phyloP scores from a whole-genome alignment of 1,140 invertebrate species.

The Goniozus legneri region DNA sequence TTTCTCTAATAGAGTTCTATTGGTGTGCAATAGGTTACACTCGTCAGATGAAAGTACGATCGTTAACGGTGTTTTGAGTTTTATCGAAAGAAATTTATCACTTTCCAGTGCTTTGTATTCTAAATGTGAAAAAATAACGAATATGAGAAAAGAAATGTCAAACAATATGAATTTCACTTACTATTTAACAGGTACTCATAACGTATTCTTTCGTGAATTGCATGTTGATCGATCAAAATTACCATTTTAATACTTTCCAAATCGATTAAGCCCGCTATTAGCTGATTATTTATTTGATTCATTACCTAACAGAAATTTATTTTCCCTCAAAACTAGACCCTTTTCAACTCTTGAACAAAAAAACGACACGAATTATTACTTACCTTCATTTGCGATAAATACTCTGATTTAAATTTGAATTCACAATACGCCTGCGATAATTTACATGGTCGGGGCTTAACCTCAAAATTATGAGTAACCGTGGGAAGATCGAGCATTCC shows the following conservation, averaged over 20 bases:
- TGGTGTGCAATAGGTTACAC: conserved; percentile 23
- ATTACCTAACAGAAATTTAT: conserved; percentile 30
- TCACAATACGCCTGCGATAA: conserved; percentile 14
- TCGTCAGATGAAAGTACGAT: conserved; percentile 28
- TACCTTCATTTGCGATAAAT: conserved; percentile 30
- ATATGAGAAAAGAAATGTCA: conserved; percentile 5
- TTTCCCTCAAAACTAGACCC: neutral
- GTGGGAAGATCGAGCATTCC: no score
- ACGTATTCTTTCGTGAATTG: conserved; percentile 49
- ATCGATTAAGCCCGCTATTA: conserved; percentile 38
- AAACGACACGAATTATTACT: neutral
- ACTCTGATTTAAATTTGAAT: conserved; percentile 29
- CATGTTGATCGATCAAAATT: conserved; percentile 51
- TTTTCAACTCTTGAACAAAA: conserved; percentile 7
- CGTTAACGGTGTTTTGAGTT: conserved; percentile 31
- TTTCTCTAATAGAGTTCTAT: conserved; percentile 26
- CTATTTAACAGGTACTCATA: conserved; percentile 45
- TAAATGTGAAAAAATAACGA: conserved; percentile 20
- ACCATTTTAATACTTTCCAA: conserved; percentile 34
- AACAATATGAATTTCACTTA: conserved; percentile 14
- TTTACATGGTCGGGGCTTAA: conserved; percentile 25
- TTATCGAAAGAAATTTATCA: conserved; percentile 27
- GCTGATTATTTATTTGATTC: conserved; percentile 46
- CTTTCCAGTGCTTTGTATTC: conserved; percentile 35
- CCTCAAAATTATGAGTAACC: no score